Evolutionary conservation across 2,797 vertebrate genomes (phyloP), one percentile per base, ranked within the genome.

Genomic region (Thunnus albacares): DNA sequence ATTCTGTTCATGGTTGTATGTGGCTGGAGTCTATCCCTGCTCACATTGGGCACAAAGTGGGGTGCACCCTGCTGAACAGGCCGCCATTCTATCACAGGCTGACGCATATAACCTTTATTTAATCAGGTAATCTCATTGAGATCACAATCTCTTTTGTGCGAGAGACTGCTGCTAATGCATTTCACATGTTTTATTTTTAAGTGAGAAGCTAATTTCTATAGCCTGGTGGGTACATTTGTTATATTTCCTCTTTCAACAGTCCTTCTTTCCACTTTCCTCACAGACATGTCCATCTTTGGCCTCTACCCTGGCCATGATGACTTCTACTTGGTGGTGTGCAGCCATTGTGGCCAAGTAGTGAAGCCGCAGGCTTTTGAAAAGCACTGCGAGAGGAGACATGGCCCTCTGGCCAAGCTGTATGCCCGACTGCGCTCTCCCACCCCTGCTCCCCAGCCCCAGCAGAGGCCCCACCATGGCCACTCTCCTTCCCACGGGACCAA

Each of bases 201-300:
- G 51, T n/a, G 18, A 3, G 7, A 52, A 52, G 20, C 17, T 55
- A 12, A 24, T 24, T 55, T 55, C n/a, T 55, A 4, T 22, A 22
- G n/a, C 22, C n/a, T 28, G 22, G 12, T 14, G 4, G 14, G 10
- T 41, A 11, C 63, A 15, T 57, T 8, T 10, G 0, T 43, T 58
- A 4, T 64, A 15, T 56, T 35, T 49, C 24, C 5, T 41, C 28
- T 24, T 15, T 8, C 41, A 9, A 22, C 22, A 4, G 24, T 68
- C 26, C 45, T 71, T 20, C 15, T 69, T 72, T 80, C 17, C 35
- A 14, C 47, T 62, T 18, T 81, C 24, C 45, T 53, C 53, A 22
- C 93, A 99, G 98, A 99, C 94, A 99, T 98, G 98, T 97, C 95
- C 83, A 97, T 98, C 92, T 99, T 98, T 11, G 97, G 98, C 80